These are phyloP conservation scores for Neoniphon sammara DNA, from an alignment of 2,797 vertebrate genomes.

Conservation along the genomic window DNA sequence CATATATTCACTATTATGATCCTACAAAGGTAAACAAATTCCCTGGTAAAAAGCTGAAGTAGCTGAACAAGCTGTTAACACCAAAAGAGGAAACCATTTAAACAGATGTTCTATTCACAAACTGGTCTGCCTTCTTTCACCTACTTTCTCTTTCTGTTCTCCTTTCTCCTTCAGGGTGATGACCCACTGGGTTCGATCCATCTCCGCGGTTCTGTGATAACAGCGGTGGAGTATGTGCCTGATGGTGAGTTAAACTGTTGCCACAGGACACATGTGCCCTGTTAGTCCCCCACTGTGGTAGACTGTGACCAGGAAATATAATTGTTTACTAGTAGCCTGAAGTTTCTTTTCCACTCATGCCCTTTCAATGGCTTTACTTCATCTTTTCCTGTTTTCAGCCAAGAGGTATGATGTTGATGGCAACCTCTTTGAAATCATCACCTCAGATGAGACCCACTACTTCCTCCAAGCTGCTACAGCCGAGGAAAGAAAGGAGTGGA, in stretches of 20 bases:
- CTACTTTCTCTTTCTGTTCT: neutral
- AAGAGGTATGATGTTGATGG: conserved; percentile 88
- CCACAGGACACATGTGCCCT: conserved; percentile 1
- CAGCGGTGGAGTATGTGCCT: conserved; percentile 89
- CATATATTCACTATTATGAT: conserved; percentile 95
- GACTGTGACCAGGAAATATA: conserved; percentile 17
- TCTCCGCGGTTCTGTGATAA: conserved; percentile 92
- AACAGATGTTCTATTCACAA: neutral
- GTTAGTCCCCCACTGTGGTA: neutral
- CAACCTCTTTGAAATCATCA: conserved; percentile 98
- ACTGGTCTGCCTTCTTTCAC: neutral
- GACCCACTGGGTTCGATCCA: conserved; percentile 92
- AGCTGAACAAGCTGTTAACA: neutral
- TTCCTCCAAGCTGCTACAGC: conserved; percentile 91
- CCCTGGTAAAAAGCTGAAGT: neutral
- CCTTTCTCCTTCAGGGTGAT: conserved; percentile 80
- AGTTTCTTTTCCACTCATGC: conserved; percentile 5
- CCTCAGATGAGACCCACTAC: conserved; percentile 91
- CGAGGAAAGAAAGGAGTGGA: conserved; percentile 94
- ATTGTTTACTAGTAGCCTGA: conserved; percentile 27
- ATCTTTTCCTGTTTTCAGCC: conserved; percentile 74
- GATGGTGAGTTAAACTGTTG: conserved; percentile 85
- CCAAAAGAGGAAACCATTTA: neutral
- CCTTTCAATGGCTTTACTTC: neutral
- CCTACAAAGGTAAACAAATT: conserved; percentile 87